Evolutionary conservation across 2,888 invertebrate genomes (phyloP).

Genomic region (Patella depressa): DNA sequence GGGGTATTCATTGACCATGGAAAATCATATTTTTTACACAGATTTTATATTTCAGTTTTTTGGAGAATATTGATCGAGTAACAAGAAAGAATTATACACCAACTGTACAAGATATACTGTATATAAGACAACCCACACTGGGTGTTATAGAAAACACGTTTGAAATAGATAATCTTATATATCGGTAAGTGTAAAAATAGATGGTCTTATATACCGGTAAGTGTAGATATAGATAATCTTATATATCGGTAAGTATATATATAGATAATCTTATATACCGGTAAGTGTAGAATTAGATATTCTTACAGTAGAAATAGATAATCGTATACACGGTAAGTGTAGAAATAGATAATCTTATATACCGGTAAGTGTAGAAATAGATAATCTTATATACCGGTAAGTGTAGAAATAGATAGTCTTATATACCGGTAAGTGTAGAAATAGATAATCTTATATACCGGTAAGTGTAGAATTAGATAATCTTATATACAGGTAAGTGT

Average conservation of each 20-base stretch:
- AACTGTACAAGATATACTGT: constrained; percentile 61
- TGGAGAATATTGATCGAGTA: constrained; percentile 55
- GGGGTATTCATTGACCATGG: background rate
- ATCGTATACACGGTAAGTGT: constrained; percentile 56
- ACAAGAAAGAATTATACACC: constrained; percentile 55
- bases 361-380: constrained; percentile 41
- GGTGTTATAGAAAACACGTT: constrained; percentile 64
- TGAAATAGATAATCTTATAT: constrained; percentile 51
- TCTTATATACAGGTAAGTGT: constrained; percentile 41
- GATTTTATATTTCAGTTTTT: constrained; percentile 52
- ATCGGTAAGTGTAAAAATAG: constrained; percentile 46
- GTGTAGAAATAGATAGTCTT: background rate
- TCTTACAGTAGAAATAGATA: too few species aligned
- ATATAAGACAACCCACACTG: constrained; percentile 62
- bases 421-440: constrained; percentile 1
- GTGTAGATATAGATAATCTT: too few species aligned
- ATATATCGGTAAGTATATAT: too few species aligned
- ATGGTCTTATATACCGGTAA: too few species aligned
- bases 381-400: constrained; percentile 58
- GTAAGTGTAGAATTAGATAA: constrained; percentile 35
- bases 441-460: constrained; percentile 56
- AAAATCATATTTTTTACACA: background rate
- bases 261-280: too few species aligned
- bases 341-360: too few species aligned
- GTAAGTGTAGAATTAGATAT: constrained; percentile 43